Base-by-base conservation (phyloP, 2,113 vertebrate species). In the Sylvietta virens region DNA sequence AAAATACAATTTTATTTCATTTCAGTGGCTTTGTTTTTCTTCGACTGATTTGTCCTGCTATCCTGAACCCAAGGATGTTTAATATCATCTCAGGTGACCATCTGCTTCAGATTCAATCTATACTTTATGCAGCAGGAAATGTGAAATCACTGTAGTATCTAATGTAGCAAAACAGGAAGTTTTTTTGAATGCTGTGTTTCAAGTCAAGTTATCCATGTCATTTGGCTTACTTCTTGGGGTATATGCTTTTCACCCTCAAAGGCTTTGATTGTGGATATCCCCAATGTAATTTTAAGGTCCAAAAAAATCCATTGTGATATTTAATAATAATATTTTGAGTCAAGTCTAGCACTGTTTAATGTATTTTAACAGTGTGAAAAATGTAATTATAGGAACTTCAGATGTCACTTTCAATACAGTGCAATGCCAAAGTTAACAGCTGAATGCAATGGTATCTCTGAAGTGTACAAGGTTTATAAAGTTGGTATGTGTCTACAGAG, bases 1-100 rank as follows among this genome's bases (percentile, higher is more conserved):
- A 39, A 87, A 91, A 67, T 78, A 33, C 26, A 22, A 51, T 74
- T 94, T 92, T 92, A 14, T 98, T 85, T 39, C 81, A 33, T 95
- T 97, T 82, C 96, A 99, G 99, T 98, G 99, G 99, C 81, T 99
- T 99, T 97, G 99, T 99, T 97, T 99, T 99, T 96, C 98, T 99
- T 93, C 98, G 99, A 93, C 98, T 99, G 95, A 99, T 99, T 97
- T 99, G 99, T 95, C 99, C 99, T 62, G 99, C 99, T 83, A 99
- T 99, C 95, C 98, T 99, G 96, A 99, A 99, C 96, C 99, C 99
- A 97, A 98, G 99, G 97, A 98, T 99, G 99, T 99, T 99, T 97
- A 99, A 99, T 98, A 99, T 99, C 95, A 99, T 99, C 95, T 98
- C 99, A 96, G 99, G 99, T 99, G 97, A 98, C 97, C 92, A 40